Conservation (phyloP, 2,888 invertebrate species). For the Drosophila merina region DNA sequence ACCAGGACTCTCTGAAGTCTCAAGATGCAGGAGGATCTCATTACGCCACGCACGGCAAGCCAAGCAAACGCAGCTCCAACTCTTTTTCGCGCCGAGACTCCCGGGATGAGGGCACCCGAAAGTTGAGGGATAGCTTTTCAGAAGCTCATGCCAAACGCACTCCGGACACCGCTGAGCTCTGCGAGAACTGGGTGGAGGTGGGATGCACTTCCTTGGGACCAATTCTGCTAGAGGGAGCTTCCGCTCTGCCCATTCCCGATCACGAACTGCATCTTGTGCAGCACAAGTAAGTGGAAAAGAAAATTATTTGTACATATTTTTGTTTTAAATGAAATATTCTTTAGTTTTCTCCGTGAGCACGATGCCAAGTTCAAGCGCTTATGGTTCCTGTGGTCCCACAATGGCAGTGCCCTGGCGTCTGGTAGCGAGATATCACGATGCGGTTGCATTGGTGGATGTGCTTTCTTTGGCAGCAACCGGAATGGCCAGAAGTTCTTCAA, state of each 20-base stretch:
- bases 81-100: slow-evolving; percentile 83
- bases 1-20: slow-evolving; percentile 81
- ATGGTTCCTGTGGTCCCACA: slow-evolving; percentile 95
- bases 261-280: slow-evolving; percentile 91
- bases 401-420: slow-evolving; percentile 77
- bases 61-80: slow-evolving; percentile 81
- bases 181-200: slow-evolving; percentile 95
- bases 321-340: background rate
- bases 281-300: slow-evolving; percentile 86
- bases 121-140: slow-evolving; percentile 79
- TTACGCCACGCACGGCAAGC: slow-evolving; percentile 53
- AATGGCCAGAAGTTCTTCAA: slow-evolving; percentile 95
- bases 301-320: background rate
- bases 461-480: slow-evolving; percentile 96
- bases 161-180: slow-evolving; percentile 78
- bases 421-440: slow-evolving; percentile 90
- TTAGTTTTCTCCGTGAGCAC: slow-evolving; percentile 89
- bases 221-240: slow-evolving; percentile 94
- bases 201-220: slow-evolving; percentile 96
- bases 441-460: slow-evolving; percentile 97
- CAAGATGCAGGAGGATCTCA: slow-evolving; percentile 64
- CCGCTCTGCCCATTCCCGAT: slow-evolving; percentile 91
- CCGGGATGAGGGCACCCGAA: slow-evolving; percentile 78
- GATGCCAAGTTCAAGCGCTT: slow-evolving; percentile 94
- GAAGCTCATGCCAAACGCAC: slow-evolving; percentile 77